A percentile compares a stretch with the other conserved stretches of the same genome.
These are phyloP conservation scores for Iphiclides podalirius DNA, from an alignment of 2,888 invertebrate genomes.

Conservation along the genomic window DNA sequence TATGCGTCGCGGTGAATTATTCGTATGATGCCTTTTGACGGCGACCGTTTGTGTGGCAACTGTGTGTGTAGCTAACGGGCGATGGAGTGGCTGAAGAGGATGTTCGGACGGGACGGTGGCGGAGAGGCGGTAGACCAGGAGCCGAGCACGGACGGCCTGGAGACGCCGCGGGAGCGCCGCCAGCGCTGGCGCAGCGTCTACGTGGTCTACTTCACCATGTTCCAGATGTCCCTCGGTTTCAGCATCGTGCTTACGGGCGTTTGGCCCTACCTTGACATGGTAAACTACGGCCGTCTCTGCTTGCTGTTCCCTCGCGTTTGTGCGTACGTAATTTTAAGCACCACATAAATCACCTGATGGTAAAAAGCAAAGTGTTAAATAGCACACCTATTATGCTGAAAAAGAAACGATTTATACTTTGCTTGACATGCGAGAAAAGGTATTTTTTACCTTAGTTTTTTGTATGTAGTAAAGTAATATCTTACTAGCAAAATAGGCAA, in stretches of 20 bases:
- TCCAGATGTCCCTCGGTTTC: constrained; percentile 92
- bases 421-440: no score
- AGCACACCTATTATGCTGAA: no score
- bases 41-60: constrained; percentile 11
- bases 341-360: no score
- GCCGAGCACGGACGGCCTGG: constrained; percentile 63
- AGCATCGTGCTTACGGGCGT: constrained; percentile 93
- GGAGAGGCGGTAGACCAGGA: constrained; percentile 28
- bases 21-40: constrained; percentile 4
- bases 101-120: constrained; percentile 31
- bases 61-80: constrained; percentile 7
- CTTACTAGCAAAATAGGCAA: not conserved
- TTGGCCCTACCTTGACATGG: constrained; percentile 93
- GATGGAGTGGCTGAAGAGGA: constrained; percentile 57
- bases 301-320: no score
- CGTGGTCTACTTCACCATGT: constrained; percentile 93
- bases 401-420: no score
- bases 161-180: constrained; percentile 83
- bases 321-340: no score
- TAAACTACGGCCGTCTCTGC: constrained; percentile 48
- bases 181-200: constrained; percentile 89
- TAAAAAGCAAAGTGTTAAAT: no score
- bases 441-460: no score
- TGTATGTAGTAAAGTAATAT: no score
- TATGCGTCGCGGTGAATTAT: constrained; percentile 30